phyloP scores from a whole-genome alignment of 1,140 invertebrate species.

The Pseudomyrmex dendroicus region DNA sequence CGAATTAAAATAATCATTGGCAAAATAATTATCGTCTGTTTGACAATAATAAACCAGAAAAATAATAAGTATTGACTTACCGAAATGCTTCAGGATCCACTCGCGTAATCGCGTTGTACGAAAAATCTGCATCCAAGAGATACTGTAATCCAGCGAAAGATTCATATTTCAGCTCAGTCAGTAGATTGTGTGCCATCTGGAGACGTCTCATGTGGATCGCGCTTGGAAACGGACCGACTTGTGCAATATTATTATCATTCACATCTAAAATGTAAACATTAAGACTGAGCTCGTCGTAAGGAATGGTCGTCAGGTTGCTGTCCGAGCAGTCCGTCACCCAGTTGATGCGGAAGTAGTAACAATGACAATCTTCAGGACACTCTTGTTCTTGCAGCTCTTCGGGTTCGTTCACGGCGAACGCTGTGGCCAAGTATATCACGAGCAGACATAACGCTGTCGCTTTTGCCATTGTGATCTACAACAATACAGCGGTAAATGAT shows the following conservation, averaged over 20 bases:
- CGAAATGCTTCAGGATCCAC: slow-evolving; percentile 89
- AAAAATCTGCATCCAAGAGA: slow-evolving; percentile 89
- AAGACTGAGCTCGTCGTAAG: slow-evolving; percentile 88
- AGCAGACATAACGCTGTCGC: slow-evolving; percentile 67
- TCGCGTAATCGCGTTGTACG: slow-evolving; percentile 87
- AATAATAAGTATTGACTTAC: slow-evolving; percentile 81
- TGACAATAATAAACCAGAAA: too few relatives aligned
- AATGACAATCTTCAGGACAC: slow-evolving; percentile 90
- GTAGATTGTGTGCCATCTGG: slow-evolving; percentile 89
- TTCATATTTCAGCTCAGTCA: slow-evolving; percentile 87
- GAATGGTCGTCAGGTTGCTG: slow-evolving; percentile 90
- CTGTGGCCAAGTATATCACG: slow-evolving; percentile 51
- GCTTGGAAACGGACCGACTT: slow-evolving; percentile 86
- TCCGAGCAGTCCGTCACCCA: slow-evolving; percentile 92
- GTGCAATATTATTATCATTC: slow-evolving; percentile 89
- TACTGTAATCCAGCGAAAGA: slow-evolving; percentile 88
- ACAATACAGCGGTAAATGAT: slow-evolving; percentile 2
- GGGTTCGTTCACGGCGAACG: slow-evolving; percentile 83
- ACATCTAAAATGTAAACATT: slow-evolving; percentile 90
- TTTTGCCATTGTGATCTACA: slow-evolving; percentile 51
- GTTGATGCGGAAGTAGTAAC: slow-evolving; percentile 91
- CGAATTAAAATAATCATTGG: slow-evolving; percentile 73
- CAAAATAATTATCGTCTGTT: background rate
- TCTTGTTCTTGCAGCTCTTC: slow-evolving; percentile 87
- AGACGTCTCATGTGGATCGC: slow-evolving; percentile 89